Evolutionary conservation across 1,140 invertebrate species (phyloP).

Genomic region (Drosophila nannoptera): DNA sequence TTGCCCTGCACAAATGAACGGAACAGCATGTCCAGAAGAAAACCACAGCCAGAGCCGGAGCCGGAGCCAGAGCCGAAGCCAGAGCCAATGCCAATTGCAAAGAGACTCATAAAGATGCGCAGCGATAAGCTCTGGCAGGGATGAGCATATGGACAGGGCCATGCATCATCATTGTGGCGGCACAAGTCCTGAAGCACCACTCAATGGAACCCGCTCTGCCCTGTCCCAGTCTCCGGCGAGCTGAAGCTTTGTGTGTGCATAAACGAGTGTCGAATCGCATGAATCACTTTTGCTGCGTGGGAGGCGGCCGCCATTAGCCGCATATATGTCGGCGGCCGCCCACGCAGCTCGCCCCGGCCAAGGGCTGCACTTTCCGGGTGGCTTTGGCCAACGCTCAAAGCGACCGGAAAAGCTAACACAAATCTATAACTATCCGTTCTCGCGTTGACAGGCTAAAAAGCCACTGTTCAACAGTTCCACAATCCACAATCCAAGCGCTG

Average conservation of each 20-base stretch:
- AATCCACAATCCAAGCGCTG: slow-evolving; percentile 1
- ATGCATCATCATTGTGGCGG: slow-evolving; percentile 56
- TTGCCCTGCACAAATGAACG: slow-evolving; percentile 45
- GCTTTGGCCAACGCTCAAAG: slow-evolving; percentile 13
- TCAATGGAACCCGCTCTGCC: neutral
- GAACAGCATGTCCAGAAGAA: slow-evolving; percentile 28
- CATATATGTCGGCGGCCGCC: slow-evolving; percentile 64
- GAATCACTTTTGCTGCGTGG: slow-evolving; percentile 64
- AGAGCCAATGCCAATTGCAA: slow-evolving; percentile 39
- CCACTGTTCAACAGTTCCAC: neutral
- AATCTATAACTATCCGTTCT: slow-evolving; percentile 37
- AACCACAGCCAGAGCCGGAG: slow-evolving; percentile 20
- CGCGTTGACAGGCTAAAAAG: slow-evolving; percentile 25
- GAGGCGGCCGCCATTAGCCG: slow-evolving; percentile 60
- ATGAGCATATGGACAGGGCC: slow-evolving; percentile 29
- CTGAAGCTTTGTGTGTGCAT: slow-evolving; percentile 51
- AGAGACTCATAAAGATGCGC: slow-evolving; percentile 52
- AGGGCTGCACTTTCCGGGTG: slow-evolving; percentile 58
- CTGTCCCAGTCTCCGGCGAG: too few species aligned
- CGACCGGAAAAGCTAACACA: slow-evolving; percentile 28
- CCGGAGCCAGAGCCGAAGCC: slow-evolving; percentile 14
- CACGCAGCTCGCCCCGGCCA: slow-evolving; percentile 38
- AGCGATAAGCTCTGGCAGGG: slow-evolving; percentile 44
- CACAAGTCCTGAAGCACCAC: slow-evolving; percentile 27
- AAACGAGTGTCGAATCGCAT: slow-evolving; percentile 60